These are phyloP conservation scores for Scomberomorus guttatus DNA, from an alignment of 2,797 vertebrate genomes.

Conservation along the genomic window DNA sequence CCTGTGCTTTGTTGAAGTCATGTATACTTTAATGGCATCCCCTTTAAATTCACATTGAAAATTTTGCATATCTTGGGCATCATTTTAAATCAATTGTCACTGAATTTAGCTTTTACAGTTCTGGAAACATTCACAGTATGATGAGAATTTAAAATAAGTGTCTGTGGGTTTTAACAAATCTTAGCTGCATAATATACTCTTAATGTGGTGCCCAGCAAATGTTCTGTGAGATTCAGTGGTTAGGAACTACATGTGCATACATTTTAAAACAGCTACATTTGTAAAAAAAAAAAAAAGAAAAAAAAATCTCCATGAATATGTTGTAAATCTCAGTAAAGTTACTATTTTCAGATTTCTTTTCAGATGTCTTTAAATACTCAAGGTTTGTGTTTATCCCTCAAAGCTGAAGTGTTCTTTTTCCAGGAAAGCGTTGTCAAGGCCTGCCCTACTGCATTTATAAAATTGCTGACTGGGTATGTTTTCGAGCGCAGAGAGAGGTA, in stretches of 20 bases:
- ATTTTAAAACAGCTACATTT: slow-evolving; percentile 22
- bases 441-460: slow-evolving; percentile 44
- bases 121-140: slow-evolving; percentile 4
- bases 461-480: slow-evolving; percentile 64
- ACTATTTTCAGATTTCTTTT: slow-evolving; percentile 25
- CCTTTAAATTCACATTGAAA: slow-evolving; percentile 15
- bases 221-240: neutral
- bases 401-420: slow-evolving; percentile 45
- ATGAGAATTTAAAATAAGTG: slow-evolving; percentile 18
- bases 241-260: slow-evolving; percentile 1
- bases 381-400: slow-evolving; percentile 42
- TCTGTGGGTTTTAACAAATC: slow-evolving; percentile 27
- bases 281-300: neutral
- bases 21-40: neutral
- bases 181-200: neutral
- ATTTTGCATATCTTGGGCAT: neutral
- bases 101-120: neutral
- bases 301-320: neutral
- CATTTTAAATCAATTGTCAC: neutral
- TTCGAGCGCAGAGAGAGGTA: slow-evolving; percentile 42
- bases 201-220: neutral
- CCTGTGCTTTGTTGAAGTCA: too few species aligned
- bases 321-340: slow-evolving; percentile 7
- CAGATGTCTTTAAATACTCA: slow-evolving; percentile 37
- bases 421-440: slow-evolving; percentile 29